Conservation (phyloP, 37 sponge, comb jelly and placozoan genomes). For the Cladorhizidae sp. region DNA sequence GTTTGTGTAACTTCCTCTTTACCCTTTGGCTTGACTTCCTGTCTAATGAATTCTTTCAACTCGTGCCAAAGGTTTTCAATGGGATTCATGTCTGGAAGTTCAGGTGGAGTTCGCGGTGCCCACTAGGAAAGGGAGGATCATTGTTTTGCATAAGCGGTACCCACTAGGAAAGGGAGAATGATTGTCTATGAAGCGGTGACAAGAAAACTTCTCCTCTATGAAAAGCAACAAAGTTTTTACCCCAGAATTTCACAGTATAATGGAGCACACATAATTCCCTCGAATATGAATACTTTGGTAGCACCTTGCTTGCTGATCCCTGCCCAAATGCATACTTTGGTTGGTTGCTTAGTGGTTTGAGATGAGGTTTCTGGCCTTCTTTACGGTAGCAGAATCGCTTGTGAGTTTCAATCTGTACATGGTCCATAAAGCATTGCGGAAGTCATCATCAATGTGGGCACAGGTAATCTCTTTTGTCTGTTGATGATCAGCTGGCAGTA, state of each 20-base stretch:
- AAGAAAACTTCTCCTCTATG: background rate
- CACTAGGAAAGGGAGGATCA: background rate
- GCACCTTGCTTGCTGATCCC: slow-evolving; percentile 33
- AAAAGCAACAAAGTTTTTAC: slow-evolving; percentile 24
- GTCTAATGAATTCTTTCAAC: background rate
- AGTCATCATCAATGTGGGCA: slow-evolving; percentile 23
- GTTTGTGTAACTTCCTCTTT: background rate
- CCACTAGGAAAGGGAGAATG: background rate
- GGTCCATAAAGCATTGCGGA: slow-evolving; percentile 25
- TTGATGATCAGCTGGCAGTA: slow-evolving; percentile 48
- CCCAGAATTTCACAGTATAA: slow-evolving; percentile 23
- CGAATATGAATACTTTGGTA: slow-evolving; percentile 43
- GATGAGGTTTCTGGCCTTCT: slow-evolving; percentile 19
- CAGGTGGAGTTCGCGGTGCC: slow-evolving; percentile 13
- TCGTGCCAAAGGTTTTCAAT: too few relatives aligned
- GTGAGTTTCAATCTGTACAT: slow-evolving; percentile 44
- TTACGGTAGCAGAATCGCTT: slow-evolving; percentile 47
- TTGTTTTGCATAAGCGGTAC: background rate
- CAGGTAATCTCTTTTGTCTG: slow-evolving; percentile 27
- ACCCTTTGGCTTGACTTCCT: background rate
- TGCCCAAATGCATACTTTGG: slow-evolving; percentile 49
- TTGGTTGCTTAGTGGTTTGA: slow-evolving; percentile 55
- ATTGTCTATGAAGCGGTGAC: background rate
- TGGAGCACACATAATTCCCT: slow-evolving; percentile 38
- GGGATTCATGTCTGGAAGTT: background rate